Conservation (phyloP, 2,888 invertebrate genomes). For the Alloplasta piceator region DNA sequence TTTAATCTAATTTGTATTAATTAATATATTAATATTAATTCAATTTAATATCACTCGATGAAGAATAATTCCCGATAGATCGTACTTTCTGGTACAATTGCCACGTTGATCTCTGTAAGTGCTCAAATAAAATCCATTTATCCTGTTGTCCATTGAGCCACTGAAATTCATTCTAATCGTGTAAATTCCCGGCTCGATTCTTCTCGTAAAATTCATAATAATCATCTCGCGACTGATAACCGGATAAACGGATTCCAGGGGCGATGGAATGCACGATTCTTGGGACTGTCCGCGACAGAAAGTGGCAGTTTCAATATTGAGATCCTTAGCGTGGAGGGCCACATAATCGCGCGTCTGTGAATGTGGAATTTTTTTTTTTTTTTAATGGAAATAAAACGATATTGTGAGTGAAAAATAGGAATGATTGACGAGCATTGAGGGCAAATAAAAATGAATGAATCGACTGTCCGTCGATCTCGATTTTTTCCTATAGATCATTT, state of each 20-base stretch:
- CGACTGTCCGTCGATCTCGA: not conserved
- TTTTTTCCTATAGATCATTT: not conserved
- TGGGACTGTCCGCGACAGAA: slow-evolving; percentile 57
- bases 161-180: slow-evolving; percentile 81
- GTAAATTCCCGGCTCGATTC: slow-evolving; percentile 51
- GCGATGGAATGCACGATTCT: slow-evolving; percentile 4
- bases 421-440: slow-evolving; percentile 27
- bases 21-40: too few relatives aligned
- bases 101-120: slow-evolving; percentile 77
- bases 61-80: too few relatives aligned
- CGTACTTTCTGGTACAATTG: slow-evolving; percentile 49
- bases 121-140: slow-evolving; percentile 85
- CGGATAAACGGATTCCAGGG: slow-evolving; percentile 42
- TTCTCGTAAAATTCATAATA: slow-evolving; percentile 41
- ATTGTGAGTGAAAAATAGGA: not conserved
- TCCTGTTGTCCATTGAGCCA: slow-evolving; percentile 84
- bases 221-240: slow-evolving; percentile 56
- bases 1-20: too few relatives aligned
- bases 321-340: slow-evolving; percentile 76
- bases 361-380: too few relatives aligned
- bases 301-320: slow-evolving; percentile 73
- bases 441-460: not conserved
- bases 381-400: not conserved
- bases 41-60: too few relatives aligned
- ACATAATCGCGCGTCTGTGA: slow-evolving; percentile 51